Base-by-base conservation (phyloP, 2,888 invertebrate genomes). In the Zygaena filipendulae region DNA sequence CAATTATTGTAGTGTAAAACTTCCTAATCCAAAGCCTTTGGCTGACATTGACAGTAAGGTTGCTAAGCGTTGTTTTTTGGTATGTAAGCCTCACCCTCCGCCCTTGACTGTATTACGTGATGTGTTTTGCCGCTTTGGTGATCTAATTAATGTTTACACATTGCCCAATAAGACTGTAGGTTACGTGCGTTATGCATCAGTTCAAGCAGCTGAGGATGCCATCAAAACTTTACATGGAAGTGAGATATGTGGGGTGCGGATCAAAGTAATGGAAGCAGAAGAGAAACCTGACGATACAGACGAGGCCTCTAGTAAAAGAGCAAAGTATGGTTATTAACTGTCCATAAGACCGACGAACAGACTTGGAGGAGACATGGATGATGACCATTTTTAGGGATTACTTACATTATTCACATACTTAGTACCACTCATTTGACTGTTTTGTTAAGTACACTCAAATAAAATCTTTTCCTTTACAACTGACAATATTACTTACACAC, bases 191-290 rank as follows among this genome's bases (percentile, higher is more conserved):
- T 96, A 90, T 68, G 88, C 92, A 3, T 82, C 81, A 25, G 82
- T 80, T 28, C 84, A 87, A 20, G 87, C 91, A 36, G 95, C 95
- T 1, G 84, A 87, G 42, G 82, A 84, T 45, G 92, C 93, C 1
- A 90, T 91, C 24, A 47, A 31, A 24, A 39, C 38, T 1, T 67
- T 96, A 23, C 94, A 96, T 57, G 95, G 94, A 6, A 91, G 93
- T 34, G 93, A 94, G 60, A 84, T 96, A 32, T 91, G 90, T 49
- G 94, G 94, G 12, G 87, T 91, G 12, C 84, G 92, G 36, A 80
- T 96, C 28, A 92, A 95, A 79, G 95, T 96, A 3, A 75, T 95
- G 64, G 89, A 92, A 59, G 95, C 96, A 0, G 95, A 95, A 49
- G 89, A 88, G 40, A 16, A 16, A 16, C 16, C 16, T 16, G 16